Conservation (phyloP, 30 jellyfish, hydroid and myxozoan species). For the Chrysaora quinquecirrha region DNA sequence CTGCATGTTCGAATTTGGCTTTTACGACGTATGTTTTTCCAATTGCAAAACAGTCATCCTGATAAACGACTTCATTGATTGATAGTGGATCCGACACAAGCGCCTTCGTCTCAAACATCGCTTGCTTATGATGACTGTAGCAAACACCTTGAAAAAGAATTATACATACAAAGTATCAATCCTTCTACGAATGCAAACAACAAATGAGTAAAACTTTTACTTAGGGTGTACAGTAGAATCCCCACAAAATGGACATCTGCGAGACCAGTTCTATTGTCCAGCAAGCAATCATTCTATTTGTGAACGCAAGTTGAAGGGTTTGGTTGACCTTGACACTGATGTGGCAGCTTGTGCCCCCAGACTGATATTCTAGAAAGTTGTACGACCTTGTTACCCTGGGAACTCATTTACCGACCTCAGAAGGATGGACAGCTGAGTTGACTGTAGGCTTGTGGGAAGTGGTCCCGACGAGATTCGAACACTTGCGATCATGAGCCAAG, state of each 20-base stretch:
- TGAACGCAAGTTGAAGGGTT: neutral
- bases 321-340: neutral
- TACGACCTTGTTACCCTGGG: too few relatives aligned
- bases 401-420: too few relatives aligned
- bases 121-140: neutral
- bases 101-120: neutral
- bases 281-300: neutral
- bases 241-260: neutral
- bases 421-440: too few relatives aligned
- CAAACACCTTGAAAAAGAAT: conserved; percentile 8
- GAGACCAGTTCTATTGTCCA: neutral
- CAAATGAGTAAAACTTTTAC: neutral
- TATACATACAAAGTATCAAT: too few relatives aligned
- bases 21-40: conserved; percentile 16
- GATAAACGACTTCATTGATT: neutral
- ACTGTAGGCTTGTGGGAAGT: too few relatives aligned
- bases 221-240: neutral
- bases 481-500: too few relatives aligned
- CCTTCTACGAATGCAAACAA: too few relatives aligned
- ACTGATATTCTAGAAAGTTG: too few relatives aligned
- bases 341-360: too few relatives aligned
- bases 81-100: neutral
- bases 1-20: neutral
- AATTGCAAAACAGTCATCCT: conserved; percentile 2
- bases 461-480: too few relatives aligned